Base-by-base conservation (phyloP, 2,888 invertebrate species). In the Drosophila mimica region DNA sequence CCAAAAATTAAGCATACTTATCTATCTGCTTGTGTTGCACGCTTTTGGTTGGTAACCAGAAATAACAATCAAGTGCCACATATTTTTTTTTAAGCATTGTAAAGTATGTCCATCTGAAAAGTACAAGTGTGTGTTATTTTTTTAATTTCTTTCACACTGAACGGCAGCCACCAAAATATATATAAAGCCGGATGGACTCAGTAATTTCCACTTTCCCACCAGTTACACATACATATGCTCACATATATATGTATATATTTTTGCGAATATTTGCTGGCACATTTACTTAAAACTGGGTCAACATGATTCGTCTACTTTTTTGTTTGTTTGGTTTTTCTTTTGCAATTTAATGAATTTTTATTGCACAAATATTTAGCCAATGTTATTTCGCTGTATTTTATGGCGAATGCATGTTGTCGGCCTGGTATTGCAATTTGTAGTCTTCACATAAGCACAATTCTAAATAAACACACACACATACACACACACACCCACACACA, bases 381-480 rank as follows among this genome's bases (percentile, higher is more conserved):
- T 86, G 74, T 70, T 61, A 78, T 81, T 84, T 73, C 57, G 66
- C 73, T 63, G 74, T 60, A 74, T 73, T 79, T 74, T 76, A 70
- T 70, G 61, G 68, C 68, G 65, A 73, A 69, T 74, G 76, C 51
- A 60, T 78, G 61, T 61, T 79, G 56, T 67, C 43, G 31, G 65
- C 56, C 56, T 63, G 71, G 79, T 51, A 77, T 30, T 71, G 52
- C 60, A 57, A 40, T 31, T 43, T 57, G 40, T 31, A 40, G 34
- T 51, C 53, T 34, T 43, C 46, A 30, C 56, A 54, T 31, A 51
- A 25, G 52, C 31, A 49, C 30, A 46, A 46, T 46, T 46, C 20
- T 13, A 46, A 20, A 46, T 46, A 46, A 46, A 40, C 38, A 62
- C 38, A 57, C 3, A 51, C 28, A 58, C n/a, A 46, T 28, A 56